Evolutionary conservation across 2,113 vertebrate species (phyloP).

Genomic region (Urocynchramus pylzowi): DNA sequence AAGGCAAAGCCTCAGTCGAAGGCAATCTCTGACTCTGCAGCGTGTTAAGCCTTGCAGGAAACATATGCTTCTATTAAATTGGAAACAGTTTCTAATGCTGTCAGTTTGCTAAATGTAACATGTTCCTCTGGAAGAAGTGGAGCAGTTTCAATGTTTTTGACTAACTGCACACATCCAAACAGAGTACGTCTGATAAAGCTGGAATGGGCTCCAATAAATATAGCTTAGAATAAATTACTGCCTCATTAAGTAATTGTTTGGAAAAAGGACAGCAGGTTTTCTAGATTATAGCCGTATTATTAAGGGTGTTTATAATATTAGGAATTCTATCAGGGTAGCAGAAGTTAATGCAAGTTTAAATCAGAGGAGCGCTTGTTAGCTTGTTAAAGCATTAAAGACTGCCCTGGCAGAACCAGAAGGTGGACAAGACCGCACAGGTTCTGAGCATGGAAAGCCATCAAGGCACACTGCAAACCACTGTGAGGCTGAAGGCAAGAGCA

Average conservation of each 20-base stretch:
- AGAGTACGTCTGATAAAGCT: constrained; percentile 24
- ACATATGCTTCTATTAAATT: constrained; percentile 38
- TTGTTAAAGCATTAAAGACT: constrained; percentile 29
- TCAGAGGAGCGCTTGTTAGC: constrained; percentile 1
- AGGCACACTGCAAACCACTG: not conserved
- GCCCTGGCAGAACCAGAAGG: not conserved
- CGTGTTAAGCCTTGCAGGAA: constrained; percentile 43
- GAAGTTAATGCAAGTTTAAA: constrained; percentile 19
- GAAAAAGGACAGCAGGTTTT: constrained; percentile 51
- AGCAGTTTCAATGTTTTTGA: constrained; percentile 25
- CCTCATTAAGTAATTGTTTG: constrained; percentile 66
- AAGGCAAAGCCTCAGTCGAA: not conserved
- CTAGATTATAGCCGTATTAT: constrained; percentile 10
- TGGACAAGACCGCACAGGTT: not conserved
- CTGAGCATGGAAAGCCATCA: not conserved
- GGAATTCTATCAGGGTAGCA: constrained; percentile 20
- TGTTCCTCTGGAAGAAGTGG: constrained; percentile 20
- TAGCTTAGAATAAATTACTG: constrained; percentile 61
- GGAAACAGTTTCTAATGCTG: constrained; percentile 48
- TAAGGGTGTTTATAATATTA: constrained; percentile 57
- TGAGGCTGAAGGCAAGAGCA: not conserved
- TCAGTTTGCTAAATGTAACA: constrained; percentile 30
- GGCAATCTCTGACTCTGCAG: constrained; percentile 2
- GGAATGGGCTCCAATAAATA: constrained; percentile 53
- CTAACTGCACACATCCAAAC: constrained; percentile 23